These are phyloP conservation scores for Corbicula japonica DNA, from an alignment of 2,888 invertebrate genomes.

Conservation along the genomic window DNA sequence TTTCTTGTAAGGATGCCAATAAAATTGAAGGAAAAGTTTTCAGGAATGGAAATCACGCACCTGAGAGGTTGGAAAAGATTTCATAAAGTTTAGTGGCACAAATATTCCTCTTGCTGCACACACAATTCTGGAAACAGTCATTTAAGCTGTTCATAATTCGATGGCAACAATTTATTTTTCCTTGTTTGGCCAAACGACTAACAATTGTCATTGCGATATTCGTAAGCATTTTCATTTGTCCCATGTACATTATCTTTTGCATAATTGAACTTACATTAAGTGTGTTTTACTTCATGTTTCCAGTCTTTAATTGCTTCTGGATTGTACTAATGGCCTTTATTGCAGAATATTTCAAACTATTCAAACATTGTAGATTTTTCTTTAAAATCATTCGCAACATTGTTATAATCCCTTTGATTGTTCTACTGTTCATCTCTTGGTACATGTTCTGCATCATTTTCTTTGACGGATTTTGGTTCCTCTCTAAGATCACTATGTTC, in stretches of 20 bases:
- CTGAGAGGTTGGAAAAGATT: constrained; percentile 8
- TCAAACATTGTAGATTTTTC: background rate
- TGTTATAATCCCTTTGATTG: constrained; percentile 17
- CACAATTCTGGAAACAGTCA: constrained; percentile 18
- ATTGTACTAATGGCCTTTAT: constrained; percentile 39
- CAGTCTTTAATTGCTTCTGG: constrained; percentile 44
- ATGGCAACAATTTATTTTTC: constrained; percentile 3
- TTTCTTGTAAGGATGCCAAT: constrained; percentile 13
- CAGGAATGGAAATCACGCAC: background rate
- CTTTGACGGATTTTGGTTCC: constrained; percentile 56
- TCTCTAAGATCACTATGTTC: constrained; percentile 54
- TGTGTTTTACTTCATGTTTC: constrained; percentile 41
- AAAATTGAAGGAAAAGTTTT: constrained; percentile 16
- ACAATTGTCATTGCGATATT: background rate
- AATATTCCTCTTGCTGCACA: constrained; percentile 11
- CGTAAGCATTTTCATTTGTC: background rate
- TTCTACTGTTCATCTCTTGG: constrained; percentile 37
- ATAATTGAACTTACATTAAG: constrained; percentile 34
- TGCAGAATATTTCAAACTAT: background rate
- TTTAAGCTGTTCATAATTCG: constrained; percentile 5
- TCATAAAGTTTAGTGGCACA: constrained; percentile 5
- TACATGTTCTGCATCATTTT: constrained; percentile 59
- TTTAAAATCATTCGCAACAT: background rate
- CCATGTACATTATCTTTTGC: constrained; percentile 33
- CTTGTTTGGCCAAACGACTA: background rate